phyloP scores from a whole-genome alignment of 2,797 vertebrate genomes.

The Sorex maritimensis region DNA sequence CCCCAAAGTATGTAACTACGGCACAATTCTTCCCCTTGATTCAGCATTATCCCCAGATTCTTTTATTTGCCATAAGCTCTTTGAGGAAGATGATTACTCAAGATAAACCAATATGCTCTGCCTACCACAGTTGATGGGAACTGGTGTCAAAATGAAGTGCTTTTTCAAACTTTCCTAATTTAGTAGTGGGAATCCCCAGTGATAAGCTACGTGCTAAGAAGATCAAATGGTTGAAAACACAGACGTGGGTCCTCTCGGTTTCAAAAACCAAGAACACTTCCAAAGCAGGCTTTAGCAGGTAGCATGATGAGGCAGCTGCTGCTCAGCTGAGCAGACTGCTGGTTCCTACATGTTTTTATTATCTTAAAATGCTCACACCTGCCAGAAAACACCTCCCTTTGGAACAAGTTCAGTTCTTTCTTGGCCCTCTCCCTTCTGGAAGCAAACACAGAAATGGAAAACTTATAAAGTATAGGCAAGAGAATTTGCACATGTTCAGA shows the following conservation, averaged over 20 bases:
- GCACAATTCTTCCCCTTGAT: slow-evolving; percentile 2
- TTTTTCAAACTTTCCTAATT: slow-evolving; percentile 80
- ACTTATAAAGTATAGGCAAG: slow-evolving; percentile 75
- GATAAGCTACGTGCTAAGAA: slow-evolving; percentile 78
- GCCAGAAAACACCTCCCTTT: slow-evolving; percentile 88
- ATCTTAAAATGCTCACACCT: slow-evolving; percentile 82
- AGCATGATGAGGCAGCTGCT: slow-evolving; percentile 81
- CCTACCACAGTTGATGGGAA: slow-evolving; percentile 56
- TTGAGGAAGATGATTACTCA: slow-evolving; percentile 65
- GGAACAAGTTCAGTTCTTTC: slow-evolving; percentile 84
- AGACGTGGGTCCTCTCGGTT: slow-evolving; percentile 72
- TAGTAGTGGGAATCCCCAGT: slow-evolving; percentile 80
- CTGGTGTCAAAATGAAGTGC: slow-evolving; percentile 69
- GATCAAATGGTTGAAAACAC: slow-evolving; percentile 82
- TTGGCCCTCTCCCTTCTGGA: slow-evolving; percentile 84
- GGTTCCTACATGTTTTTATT: slow-evolving; percentile 88
- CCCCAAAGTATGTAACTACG: slow-evolving; percentile 2
- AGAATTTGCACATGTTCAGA: slow-evolving; percentile 78
- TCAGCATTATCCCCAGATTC: slow-evolving; percentile 33
- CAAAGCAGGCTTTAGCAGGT: slow-evolving; percentile 82
- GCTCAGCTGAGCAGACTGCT: slow-evolving; percentile 82
- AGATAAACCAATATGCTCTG: slow-evolving; percentile 49
- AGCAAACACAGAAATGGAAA: slow-evolving; percentile 75
- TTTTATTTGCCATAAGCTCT: slow-evolving; percentile 60
- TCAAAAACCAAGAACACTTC: slow-evolving; percentile 81